Conservation (phyloP, 2,113 vertebrate genomes). For the Morone chrysops region DNA sequence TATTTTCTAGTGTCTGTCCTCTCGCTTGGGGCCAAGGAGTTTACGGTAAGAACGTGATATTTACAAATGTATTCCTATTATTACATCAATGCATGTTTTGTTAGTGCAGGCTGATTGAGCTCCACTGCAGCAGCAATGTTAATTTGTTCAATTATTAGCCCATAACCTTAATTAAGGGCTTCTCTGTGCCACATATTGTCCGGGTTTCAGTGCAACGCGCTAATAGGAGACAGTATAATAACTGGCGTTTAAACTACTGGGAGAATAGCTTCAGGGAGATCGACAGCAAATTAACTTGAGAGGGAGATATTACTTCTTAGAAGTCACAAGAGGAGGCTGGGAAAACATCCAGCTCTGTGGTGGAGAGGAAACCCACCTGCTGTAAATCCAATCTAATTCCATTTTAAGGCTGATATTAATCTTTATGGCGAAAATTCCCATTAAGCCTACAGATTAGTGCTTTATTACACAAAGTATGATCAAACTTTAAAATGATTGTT, state of each 20-base stretch:
- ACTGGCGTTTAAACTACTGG: conserved; percentile 54
- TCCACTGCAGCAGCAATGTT: conserved; percentile 6
- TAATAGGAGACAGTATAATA: conserved; percentile 49
- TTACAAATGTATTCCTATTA: conserved; percentile 23
- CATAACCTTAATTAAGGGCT: conserved; percentile 55
- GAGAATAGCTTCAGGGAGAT: conserved; percentile 56
- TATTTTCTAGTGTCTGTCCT: conserved; percentile 81
- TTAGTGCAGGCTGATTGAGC: conserved; percentile 46
- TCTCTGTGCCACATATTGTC: conserved; percentile 36
- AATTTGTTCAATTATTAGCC: conserved; percentile 59
- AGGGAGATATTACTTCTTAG: conserved; percentile 60
- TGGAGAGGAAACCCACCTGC: conserved; percentile 40
- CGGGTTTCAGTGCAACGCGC: neutral
- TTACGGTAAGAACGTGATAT: conserved; percentile 82
- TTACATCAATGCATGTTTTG: conserved; percentile 30
- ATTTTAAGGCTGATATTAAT: conserved; percentile 37
- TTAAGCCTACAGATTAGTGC: neutral
- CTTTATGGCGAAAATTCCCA: conserved; percentile 23
- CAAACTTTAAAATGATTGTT: conserved; percentile 7
- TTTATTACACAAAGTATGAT: conserved; percentile 33
- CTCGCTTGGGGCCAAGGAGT: conserved; percentile 84
- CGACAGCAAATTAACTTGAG: conserved; percentile 65
- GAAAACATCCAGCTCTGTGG: conserved; percentile 57
- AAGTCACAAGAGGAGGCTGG: conserved; percentile 54
- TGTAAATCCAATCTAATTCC: conserved; percentile 47